Conservation (phyloP, 2,797 vertebrate genomes). For the Liparis tanakae region DNA sequence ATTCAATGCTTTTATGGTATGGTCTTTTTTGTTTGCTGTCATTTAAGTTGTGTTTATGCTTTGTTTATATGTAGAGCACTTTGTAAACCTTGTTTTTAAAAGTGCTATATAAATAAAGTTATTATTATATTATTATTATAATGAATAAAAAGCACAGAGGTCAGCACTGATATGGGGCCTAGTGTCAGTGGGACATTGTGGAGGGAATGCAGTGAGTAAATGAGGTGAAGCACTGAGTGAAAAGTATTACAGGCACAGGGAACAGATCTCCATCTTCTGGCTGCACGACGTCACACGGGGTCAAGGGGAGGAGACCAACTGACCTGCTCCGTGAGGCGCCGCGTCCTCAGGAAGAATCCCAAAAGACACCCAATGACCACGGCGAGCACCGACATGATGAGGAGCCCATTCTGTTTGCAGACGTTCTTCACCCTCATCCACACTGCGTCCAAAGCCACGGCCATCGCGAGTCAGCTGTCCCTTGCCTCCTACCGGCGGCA, state of each 20-base stretch:
- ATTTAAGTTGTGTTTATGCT: no score
- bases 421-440: conserved; percentile 90
- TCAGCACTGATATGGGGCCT: neutral
- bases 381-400: conserved; percentile 94
- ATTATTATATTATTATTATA: no score
- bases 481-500: conserved; percentile 76
- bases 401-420: conserved; percentile 93
- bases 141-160: neutral
- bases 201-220: neutral
- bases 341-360: conserved; percentile 94
- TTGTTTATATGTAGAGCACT: no score
- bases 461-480: conserved; percentile 83
- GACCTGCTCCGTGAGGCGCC: conserved; percentile 94
- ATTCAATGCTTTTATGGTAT: no score
- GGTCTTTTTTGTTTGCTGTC: no score
- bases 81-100: no score
- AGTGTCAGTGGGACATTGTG: neutral
- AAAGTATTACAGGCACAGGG: neutral
- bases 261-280: neutral
- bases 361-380: conserved; percentile 95
- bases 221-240: neutral
- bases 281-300: conserved; percentile 26
- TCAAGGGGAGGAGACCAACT: conserved; percentile 59
- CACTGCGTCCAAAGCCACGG: conserved; percentile 87
- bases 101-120: no score